phyloP scores from a whole-genome alignment of 2,797 vertebrate species.

The Acropternis orthonyx region DNA sequence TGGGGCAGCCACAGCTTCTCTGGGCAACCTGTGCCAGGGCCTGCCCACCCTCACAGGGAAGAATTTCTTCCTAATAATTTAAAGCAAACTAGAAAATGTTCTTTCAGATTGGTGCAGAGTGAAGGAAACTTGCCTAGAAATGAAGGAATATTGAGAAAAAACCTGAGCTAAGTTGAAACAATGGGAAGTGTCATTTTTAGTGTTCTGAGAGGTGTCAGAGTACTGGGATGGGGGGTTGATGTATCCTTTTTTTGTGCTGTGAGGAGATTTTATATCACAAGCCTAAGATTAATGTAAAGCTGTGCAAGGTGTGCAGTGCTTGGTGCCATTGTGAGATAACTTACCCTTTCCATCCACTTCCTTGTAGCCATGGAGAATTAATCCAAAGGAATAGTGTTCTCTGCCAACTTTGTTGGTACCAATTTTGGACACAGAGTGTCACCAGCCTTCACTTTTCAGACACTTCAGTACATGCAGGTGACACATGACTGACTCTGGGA shows the following conservation, averaged over 20 bases:
- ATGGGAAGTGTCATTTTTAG: background rate
- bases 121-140: background rate
- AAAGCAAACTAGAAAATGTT: background rate
- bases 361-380: background rate
- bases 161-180: background rate
- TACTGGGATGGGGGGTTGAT: background rate
- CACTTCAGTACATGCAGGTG: background rate
- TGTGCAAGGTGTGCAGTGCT: background rate
- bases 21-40: background rate
- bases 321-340: background rate
- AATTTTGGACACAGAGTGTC: background rate
- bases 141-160: background rate
- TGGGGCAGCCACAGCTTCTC: background rate
- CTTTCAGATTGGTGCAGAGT: background rate
- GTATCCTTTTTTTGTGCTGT: background rate
- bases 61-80: background rate
- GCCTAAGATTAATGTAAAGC: background rate
- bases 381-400: background rate
- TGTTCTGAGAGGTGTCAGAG: background rate
- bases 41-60: background rate
- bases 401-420: background rate
- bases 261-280: background rate
- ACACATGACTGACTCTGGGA: background rate
- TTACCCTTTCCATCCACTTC: background rate
- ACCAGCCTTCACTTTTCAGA: background rate